phyloP scores from a whole-genome alignment of 2,888 invertebrate species.

The Cataglyphis albicans region DNA sequence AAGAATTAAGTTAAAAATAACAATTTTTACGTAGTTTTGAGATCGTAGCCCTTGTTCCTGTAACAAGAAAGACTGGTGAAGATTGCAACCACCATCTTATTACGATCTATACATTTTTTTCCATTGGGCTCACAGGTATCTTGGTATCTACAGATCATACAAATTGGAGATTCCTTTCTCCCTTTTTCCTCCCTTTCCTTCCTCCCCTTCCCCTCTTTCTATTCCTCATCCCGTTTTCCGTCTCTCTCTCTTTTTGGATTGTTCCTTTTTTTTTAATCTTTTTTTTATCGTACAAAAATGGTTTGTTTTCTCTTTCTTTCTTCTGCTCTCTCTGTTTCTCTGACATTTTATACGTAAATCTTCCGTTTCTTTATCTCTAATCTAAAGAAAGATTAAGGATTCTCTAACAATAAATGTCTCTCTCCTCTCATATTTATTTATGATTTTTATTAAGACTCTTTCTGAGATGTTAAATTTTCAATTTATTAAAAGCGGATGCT shows the following conservation, averaged over 20 bases:
- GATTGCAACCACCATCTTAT: slow-evolving; percentile 70
- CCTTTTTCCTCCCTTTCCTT: slow-evolving; percentile 62
- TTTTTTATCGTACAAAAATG: slow-evolving; percentile 12
- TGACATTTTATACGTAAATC: not conserved
- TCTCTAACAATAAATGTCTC: slow-evolving; percentile 30
- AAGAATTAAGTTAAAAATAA: not conserved
- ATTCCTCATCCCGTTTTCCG: slow-evolving; percentile 40
- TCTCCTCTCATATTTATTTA: slow-evolving; percentile 41
- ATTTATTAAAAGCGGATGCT: slow-evolving; percentile 31
- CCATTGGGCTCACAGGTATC: slow-evolving; percentile 84
- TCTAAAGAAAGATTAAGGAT: not conserved
- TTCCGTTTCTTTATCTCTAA: slow-evolving; percentile 30
- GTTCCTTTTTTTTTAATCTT: not conserved
- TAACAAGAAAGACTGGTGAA: slow-evolving; percentile 44
- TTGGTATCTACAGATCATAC: slow-evolving; percentile 77
- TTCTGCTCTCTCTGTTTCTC: slow-evolving; percentile 18
- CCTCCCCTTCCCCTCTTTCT: slow-evolving; percentile 32
- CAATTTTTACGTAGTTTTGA: not conserved
- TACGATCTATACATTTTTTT: slow-evolving; percentile 81
- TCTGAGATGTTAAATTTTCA: slow-evolving; percentile 1
- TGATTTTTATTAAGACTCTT: not conserved
- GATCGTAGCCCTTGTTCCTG: not conserved
- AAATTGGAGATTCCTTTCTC: slow-evolving; percentile 77
- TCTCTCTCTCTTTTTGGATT: not conserved
- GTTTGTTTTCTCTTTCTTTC: slow-evolving; percentile 18